Percentiles rank a stretch among this genome's conserved stretches.
These are phyloP conservation scores for Riptortus pedestris DNA, from an alignment of 1,140 invertebrate species.

Conservation along the genomic window DNA sequence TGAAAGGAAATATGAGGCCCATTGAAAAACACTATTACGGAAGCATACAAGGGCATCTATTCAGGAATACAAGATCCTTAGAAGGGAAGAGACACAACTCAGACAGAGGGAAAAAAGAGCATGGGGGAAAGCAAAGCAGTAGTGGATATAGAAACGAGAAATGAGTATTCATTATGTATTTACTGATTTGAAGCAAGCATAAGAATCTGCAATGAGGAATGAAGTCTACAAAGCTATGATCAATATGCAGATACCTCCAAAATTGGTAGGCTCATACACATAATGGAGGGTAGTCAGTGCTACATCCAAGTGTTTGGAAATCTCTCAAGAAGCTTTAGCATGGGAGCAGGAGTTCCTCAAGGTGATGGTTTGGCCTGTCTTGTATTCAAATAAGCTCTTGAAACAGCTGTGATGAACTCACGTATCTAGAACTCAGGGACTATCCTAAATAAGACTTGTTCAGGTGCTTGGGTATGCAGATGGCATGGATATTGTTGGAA, in stretches of 20 bases:
- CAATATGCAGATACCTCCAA: constrained; percentile 8
- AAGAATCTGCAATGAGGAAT: background rate
- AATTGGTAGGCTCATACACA: background rate
- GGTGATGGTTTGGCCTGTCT: constrained; percentile 8
- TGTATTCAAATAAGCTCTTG: background rate
- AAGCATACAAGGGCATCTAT: too few species aligned
- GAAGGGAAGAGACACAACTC: too few species aligned
- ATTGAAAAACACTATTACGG: background rate
- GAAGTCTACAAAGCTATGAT: constrained; percentile 5
- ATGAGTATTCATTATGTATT: background rate
- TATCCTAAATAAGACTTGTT: background rate
- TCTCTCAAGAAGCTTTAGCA: background rate
- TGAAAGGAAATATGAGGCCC: background rate
- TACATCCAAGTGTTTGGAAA: background rate
- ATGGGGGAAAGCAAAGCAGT: too few species aligned
- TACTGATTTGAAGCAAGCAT: background rate
- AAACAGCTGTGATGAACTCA: background rate
- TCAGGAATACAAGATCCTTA: too few species aligned
- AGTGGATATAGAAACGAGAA: too few species aligned
- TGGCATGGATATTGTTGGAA: background rate
- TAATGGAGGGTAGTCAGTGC: background rate
- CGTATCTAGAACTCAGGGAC: background rate
- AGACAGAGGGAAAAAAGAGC: too few species aligned
- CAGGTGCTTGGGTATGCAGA: background rate
- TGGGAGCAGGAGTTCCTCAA: background rate